A percentile compares a stretch with the other conserved stretches of the same genome.
Evolutionary conservation across 2,797 vertebrate species (phyloP).

Genomic region (Thaleichthys pacificus): DNA sequence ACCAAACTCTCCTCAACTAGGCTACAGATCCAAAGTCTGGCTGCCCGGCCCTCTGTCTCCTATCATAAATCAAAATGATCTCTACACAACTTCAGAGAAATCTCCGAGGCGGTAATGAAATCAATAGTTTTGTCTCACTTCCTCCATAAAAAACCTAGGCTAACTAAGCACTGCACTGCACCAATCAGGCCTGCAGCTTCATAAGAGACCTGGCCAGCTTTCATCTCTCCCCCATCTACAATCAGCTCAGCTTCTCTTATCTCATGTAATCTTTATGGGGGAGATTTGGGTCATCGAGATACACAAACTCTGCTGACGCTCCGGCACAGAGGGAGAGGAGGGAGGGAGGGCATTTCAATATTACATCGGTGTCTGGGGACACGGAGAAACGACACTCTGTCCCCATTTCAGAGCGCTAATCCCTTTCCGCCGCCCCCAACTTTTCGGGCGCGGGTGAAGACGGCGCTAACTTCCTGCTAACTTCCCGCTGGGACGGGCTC

Average conservation of each 20-base stretch:
- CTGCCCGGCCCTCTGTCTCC: no score
- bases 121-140: constrained; percentile 27
- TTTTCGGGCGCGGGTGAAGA: no score
- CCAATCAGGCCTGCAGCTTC: neutral
- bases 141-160: constrained; percentile 15
- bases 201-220: neutral
- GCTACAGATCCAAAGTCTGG: no score
- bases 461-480: no score
- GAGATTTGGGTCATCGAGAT: constrained; percentile 4
- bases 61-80: no score
- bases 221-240: constrained; percentile 5
- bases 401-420: neutral
- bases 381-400: neutral
- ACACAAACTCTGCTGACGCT: neutral
- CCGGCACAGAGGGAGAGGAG: neutral
- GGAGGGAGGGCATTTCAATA: neutral
- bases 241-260: constrained; percentile 1
- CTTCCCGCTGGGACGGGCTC: neutral
- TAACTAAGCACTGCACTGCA: constrained; percentile 2
- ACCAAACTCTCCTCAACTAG: no score
- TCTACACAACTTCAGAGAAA: constrained; percentile 5
- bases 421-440: no score
- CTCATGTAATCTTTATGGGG: constrained; percentile 9
- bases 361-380: neutral
- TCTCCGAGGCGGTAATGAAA: constrained; percentile 25